Evolutionary conservation across 2,888 invertebrate species (phyloP).

Genomic region (Tipula lateralis): DNA sequence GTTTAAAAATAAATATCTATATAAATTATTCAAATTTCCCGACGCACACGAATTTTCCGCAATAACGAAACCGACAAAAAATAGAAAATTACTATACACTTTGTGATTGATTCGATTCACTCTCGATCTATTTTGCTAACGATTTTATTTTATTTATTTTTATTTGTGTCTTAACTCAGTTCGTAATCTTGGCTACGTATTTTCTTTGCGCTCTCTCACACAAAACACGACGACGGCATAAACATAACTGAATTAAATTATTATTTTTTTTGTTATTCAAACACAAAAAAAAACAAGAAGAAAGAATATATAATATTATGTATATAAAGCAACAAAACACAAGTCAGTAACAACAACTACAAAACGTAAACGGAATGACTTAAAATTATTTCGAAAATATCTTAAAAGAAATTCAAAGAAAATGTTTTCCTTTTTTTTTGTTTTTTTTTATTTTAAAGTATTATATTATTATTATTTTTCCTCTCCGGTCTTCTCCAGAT

Average conservation of each 20-base stretch:
- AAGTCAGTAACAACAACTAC: not conserved
- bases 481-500: not conserved
- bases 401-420: constrained; percentile 24
- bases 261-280: constrained; percentile 12
- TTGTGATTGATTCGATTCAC: constrained; percentile 24
- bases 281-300: constrained; percentile 27
- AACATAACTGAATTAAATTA: constrained; percentile 27
- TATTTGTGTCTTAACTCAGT: not conserved
- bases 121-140: constrained; percentile 1
- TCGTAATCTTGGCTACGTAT: not conserved
- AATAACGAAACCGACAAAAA: not conserved
- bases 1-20: not conserved
- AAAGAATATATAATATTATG: not conserved
- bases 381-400: constrained; percentile 15
- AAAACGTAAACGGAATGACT: not conserved
- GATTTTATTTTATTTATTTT: not conserved
- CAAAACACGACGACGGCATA: constrained; percentile 28
- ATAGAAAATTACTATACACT: constrained; percentile 19
- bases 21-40: not conserved
- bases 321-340: not conserved
- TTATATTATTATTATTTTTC: not conserved
- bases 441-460: not conserved
- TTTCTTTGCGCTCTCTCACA: constrained; percentile 9
- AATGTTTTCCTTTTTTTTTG: not conserved
- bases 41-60: constrained; percentile 1